Conservation (phyloP, 2,113 vertebrate species). For the Ibidorhyncha struthersii region DNA sequence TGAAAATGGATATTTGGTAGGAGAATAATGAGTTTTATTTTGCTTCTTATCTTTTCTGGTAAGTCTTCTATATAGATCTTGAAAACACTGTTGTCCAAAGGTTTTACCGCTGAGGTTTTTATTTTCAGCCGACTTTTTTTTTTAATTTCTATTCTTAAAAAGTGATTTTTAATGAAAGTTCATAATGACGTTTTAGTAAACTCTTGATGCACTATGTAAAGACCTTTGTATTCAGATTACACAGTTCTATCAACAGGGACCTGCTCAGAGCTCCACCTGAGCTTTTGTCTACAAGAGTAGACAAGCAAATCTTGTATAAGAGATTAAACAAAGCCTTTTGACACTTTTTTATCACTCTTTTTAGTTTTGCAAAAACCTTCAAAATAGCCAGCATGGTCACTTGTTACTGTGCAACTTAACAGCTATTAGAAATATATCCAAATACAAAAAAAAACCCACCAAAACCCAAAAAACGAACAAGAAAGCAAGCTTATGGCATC, state of each 20-base stretch:
- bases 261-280: neutral
- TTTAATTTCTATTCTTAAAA: neutral
- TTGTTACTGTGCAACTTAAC: neutral
- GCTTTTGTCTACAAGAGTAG: neutral
- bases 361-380: neutral
- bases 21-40: neutral
- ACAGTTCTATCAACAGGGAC: neutral
- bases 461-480: accelerated
- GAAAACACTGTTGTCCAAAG: neutral
- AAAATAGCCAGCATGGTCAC: neutral
- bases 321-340: neutral
- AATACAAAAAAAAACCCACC: neutral
- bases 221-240: neutral
- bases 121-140: neutral
- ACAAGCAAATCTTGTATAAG: neutral
- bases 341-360: neutral
- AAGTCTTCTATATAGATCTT: neutral
- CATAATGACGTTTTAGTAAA: neutral
- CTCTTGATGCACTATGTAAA: neutral
- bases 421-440: neutral
- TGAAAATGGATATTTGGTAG: neutral
- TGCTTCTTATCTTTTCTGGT: neutral
- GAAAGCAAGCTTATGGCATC: no score
- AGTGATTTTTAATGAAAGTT: neutral
- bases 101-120: neutral